Evolutionary conservation across 2,888 invertebrate species (phyloP).

Genomic region (Erebia palarica): DNA sequence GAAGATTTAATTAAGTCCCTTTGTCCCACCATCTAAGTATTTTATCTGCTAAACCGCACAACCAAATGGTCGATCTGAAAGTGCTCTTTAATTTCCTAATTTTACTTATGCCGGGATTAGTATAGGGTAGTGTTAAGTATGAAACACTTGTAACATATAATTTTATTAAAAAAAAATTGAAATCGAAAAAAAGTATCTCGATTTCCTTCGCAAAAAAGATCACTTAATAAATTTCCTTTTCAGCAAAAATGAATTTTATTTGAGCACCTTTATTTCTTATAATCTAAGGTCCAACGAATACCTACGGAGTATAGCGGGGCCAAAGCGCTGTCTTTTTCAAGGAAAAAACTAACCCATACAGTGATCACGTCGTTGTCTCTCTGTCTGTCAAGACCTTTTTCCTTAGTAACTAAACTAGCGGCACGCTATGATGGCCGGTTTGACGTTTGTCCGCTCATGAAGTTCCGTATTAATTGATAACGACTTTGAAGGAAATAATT

Average conservation of each 20-base stretch:
- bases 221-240: constrained; percentile 13
- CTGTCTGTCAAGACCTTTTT: no score
- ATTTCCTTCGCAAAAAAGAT: background rate
- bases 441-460: no score
- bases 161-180: constrained; percentile 35
- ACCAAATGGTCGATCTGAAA: constrained; percentile 4
- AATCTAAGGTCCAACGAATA: constrained; percentile 31
- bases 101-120: constrained; percentile 13
- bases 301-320: no score
- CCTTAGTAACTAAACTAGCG: no score
- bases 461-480: no score
- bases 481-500: no score
- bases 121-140: constrained; percentile 12
- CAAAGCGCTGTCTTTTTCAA: no score
- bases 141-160: constrained; percentile 37
- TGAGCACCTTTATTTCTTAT: background rate
- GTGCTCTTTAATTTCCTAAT: background rate
- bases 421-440: no score
- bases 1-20: background rate
- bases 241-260: constrained; percentile 11
- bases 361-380: no score
- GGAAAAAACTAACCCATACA: no score
- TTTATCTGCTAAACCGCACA: constrained; percentile 7
- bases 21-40: background rate
- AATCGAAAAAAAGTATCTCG: constrained; percentile 35